phyloP scores from a whole-genome alignment of 2,797 vertebrate species.

The Holocentrus rufus region DNA sequence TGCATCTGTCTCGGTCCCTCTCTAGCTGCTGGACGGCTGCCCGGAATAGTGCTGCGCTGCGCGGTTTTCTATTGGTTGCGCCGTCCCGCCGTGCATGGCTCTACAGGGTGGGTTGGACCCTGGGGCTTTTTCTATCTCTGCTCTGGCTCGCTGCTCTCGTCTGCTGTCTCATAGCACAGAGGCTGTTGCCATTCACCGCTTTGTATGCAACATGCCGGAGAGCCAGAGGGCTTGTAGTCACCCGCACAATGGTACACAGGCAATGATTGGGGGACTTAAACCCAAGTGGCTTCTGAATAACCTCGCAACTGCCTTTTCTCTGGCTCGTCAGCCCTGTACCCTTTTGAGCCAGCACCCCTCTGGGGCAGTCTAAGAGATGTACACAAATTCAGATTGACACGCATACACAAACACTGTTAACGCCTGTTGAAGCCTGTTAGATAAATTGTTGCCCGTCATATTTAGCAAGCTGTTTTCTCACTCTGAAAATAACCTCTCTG shows the following conservation, averaged over 20 bases:
- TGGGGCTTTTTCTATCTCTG: slow-evolving; percentile 50
- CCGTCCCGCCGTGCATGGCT: slow-evolving; percentile 67
- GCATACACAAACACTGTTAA: slow-evolving; percentile 31
- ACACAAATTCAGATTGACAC: slow-evolving; percentile 44
- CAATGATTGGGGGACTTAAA: slow-evolving; percentile 43
- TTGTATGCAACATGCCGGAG: slow-evolving; percentile 57
- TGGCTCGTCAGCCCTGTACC: slow-evolving; percentile 31
- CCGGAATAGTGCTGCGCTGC: slow-evolving; percentile 83
- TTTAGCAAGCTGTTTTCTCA: slow-evolving; percentile 34
- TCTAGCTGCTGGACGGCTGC: slow-evolving; percentile 84
- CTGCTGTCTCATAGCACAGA: slow-evolving; percentile 65
- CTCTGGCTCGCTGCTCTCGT: slow-evolving; percentile 62
- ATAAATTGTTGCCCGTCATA: slow-evolving; percentile 26
- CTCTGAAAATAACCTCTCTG: slow-evolving; percentile 38
- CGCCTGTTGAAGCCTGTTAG: slow-evolving; percentile 23
- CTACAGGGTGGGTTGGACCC: slow-evolving; percentile 60
- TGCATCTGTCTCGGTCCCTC: slow-evolving; percentile 77
- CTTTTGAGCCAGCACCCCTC: slow-evolving; percentile 26
- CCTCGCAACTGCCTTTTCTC: slow-evolving; percentile 54
- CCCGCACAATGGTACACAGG: slow-evolving; percentile 35
- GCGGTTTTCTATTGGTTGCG: slow-evolving; percentile 78
- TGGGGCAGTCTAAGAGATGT: slow-evolving; percentile 13
- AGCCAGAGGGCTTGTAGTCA: slow-evolving; percentile 56
- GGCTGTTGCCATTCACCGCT: slow-evolving; percentile 52
- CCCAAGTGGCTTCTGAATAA: slow-evolving; percentile 57